Base-by-base conservation (phyloP, 1,140 invertebrate species). In the Drosophila sproati region DNA sequence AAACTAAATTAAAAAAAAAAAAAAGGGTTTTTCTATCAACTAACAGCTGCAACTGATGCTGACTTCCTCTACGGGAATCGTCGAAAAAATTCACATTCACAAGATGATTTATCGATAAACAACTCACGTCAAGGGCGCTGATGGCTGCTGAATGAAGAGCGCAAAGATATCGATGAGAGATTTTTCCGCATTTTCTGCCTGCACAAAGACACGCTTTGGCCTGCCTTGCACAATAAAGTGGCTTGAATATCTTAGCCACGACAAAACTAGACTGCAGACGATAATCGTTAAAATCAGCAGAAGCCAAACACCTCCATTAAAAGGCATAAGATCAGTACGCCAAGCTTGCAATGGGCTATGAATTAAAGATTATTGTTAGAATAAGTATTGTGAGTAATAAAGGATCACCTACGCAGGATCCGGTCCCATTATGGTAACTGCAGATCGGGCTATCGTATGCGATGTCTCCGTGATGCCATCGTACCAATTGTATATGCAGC, bases 401-500 rank as follows among this genome's bases (percentile, higher is more conserved):
- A 63, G 39, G 10, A 43, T 5, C 29, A 43, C 73, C 73, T 29
- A 92, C 91, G 67, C 73, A 8, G 91, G 82, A 4, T 82, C 89
- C n/a, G 91, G 91, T 39, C 88, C 91, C 5, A 92, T 43, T 3
- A 92, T 66, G 2, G 91, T 91, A 0, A 92, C 89, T 3, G 91
- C 82, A 0, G 91, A 92, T n/a, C 88, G 78, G 2, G 91, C 82
- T 41, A 92, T 91, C 31, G 75, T 60, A 10, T 73, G 55, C 6
- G 91, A 92, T 6, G 79, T 89, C 67, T 92, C 91, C 4, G 83
- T 89, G 2, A 92, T 85, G 41, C 73, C 73, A 66, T 91, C 57
- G 10, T 92, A 92, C 91, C 91, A 92, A 66, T 92, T 92, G 76
- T 92, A 92, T 8, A 91, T 80, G 60, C 91, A 92, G 1, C 91